Evolutionary conservation across 2,113 vertebrate species (phyloP).

Genomic region (Ramphastos sulfuratus): DNA sequence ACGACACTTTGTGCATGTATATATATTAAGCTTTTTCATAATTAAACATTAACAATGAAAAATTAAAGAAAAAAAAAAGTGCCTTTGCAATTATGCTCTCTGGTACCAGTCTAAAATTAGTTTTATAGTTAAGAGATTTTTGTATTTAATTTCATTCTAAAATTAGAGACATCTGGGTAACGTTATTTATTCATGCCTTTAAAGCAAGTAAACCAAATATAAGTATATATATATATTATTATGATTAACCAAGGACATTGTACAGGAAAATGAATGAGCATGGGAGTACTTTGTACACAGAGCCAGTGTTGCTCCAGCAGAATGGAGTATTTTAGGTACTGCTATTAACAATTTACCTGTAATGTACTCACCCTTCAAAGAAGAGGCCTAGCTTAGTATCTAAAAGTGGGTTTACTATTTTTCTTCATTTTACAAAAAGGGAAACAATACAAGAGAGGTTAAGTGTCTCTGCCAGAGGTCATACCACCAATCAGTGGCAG

Average conservation of each 20-base stretch:
- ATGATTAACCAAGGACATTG: not conserved
- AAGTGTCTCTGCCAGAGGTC: not conserved
- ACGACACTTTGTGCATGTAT: not conserved
- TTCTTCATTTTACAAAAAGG: not conserved
- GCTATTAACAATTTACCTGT: not conserved
- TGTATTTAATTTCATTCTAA: constrained; percentile 12
- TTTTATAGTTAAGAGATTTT: not conserved
- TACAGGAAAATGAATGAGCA: not conserved
- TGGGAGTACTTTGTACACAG: not conserved
- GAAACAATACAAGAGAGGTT: not conserved
- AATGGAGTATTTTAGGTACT: not conserved
- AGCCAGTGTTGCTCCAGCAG: not conserved
- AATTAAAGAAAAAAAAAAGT: not conserved
- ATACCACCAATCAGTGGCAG: not conserved
- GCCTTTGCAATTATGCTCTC: not conserved
- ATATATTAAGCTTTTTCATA: not conserved
- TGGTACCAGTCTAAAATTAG: not conserved
- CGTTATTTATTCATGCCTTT: not conserved
- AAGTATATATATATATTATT: not conserved
- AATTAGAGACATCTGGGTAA: not conserved
- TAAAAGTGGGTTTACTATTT: not conserved
- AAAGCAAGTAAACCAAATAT: not conserved
- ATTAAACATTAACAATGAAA: not conserved
- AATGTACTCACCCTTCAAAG: not conserved
- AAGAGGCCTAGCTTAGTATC: not conserved